Evolutionary conservation across 1,140 invertebrate species (phyloP).

Genomic region (Linepithema humile): DNA sequence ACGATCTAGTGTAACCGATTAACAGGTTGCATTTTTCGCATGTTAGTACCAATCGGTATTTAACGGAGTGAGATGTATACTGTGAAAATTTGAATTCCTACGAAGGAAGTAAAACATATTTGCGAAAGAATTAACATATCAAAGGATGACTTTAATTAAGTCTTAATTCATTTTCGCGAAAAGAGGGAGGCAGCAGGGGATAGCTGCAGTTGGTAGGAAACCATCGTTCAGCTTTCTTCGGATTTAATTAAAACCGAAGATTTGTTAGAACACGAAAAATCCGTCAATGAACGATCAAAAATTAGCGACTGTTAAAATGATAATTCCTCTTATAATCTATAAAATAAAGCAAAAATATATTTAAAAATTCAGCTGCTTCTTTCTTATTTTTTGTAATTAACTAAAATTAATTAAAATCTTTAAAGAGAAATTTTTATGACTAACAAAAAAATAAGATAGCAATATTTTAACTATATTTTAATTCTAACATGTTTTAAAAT

Average conservation of each 20-base stretch:
- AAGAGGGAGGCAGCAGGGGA: slow-evolving; percentile 70
- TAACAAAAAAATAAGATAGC: not conserved
- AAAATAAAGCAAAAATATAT: slow-evolving; percentile 1
- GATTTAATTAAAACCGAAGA: slow-evolving; percentile 82
- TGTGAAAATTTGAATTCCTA: slow-evolving; percentile 65
- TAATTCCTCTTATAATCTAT: slow-evolving; percentile 5
- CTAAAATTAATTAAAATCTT: slow-evolving; percentile 1
- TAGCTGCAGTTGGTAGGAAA: slow-evolving; percentile 31
- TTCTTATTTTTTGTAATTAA: not conserved
- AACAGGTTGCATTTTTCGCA: not conserved
- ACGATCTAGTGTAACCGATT: no score
- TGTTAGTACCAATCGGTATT: not conserved
- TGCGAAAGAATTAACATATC: slow-evolving; percentile 84
- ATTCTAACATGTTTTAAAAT: not conserved
- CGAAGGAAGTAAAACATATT: slow-evolving; percentile 76
- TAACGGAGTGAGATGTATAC: slow-evolving; percentile 13
- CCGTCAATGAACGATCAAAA: not conserved
- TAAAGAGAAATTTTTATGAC: not conserved
- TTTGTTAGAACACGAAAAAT: slow-evolving; percentile 53
- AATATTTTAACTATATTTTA: not conserved
- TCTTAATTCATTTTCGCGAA: slow-evolving; percentile 83
- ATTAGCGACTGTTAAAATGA: slow-evolving; percentile 20
- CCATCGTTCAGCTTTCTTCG: slow-evolving; percentile 69
- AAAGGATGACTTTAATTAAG: slow-evolving; percentile 84
- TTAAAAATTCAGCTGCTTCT: not conserved